Conservation (phyloP, 2,113 vertebrate species). For the Corapipo altera region DNA sequence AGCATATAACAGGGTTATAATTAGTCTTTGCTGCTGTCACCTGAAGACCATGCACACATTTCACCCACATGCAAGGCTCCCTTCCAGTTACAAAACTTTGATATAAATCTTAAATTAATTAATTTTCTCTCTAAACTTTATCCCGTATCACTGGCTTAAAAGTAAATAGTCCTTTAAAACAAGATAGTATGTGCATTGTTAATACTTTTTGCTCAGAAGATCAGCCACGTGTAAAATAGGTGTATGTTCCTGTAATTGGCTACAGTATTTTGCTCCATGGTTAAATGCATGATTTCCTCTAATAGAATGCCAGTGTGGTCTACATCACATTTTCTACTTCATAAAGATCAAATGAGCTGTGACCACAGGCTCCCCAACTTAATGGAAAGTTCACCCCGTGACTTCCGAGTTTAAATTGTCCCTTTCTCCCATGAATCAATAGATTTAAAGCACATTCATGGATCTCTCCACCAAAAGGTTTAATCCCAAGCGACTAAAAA, state of each 20-base stretch:
- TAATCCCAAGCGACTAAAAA: constrained; percentile 37
- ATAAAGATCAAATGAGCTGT: constrained; percentile 81
- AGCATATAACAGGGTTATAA: neutral
- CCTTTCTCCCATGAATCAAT: constrained; percentile 73
- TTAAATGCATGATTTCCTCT: constrained; percentile 77
- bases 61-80: neutral
- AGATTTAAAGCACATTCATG: constrained; percentile 64
- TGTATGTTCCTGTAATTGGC: constrained; percentile 72
- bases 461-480: constrained; percentile 61
- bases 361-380: constrained; percentile 74
- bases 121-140: constrained; percentile 42
- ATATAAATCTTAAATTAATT: constrained; percentile 10
- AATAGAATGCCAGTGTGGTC: constrained; percentile 74
- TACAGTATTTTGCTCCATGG: constrained; percentile 74
- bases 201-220: constrained; percentile 62
- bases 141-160: neutral
- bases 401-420: constrained; percentile 72
- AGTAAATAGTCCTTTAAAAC: constrained; percentile 70
- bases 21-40: neutral
- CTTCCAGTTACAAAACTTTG: constrained; percentile 25
- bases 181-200: constrained; percentile 40
- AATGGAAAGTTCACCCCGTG: constrained; percentile 77
- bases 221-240: constrained; percentile 73
- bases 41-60: neutral
- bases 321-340: constrained; percentile 79